A percentile compares a stretch with the other conserved stretches of the same genome.
Evolutionary conservation across 2,888 invertebrate genomes (phyloP).

Genomic region (Meiosimyza platycephala): DNA sequence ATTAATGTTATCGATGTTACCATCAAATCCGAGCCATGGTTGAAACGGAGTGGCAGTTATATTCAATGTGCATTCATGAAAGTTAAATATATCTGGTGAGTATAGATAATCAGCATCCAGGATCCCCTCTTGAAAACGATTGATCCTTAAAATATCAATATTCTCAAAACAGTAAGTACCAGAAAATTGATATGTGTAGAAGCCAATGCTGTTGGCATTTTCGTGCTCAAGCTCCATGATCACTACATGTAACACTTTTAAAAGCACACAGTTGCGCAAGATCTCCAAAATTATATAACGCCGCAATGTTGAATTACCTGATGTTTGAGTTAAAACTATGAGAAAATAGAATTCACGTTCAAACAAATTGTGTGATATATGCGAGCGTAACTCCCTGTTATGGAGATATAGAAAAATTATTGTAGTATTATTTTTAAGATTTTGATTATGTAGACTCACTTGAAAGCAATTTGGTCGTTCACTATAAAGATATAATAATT

Average conservation of each 20-base stretch:
- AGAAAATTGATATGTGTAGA: constrained; percentile 44
- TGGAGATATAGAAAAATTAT: background rate
- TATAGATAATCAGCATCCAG: constrained; percentile 47
- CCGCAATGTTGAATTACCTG: background rate
- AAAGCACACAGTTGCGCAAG: constrained; percentile 45
- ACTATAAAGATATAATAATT: constrained; percentile 55
- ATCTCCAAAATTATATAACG: constrained; percentile 42
- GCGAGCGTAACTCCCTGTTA: constrained; percentile 45
- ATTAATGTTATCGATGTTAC: constrained; percentile 44
- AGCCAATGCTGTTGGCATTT: constrained; percentile 28
- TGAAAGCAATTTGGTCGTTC: constrained; percentile 49
- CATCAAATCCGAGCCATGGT: constrained; percentile 52
- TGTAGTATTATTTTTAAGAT: background rate
- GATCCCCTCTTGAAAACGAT: constrained; percentile 45
- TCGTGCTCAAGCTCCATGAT: constrained; percentile 46
- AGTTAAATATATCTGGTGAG: constrained; percentile 43
- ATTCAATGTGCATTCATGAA: constrained; percentile 51
- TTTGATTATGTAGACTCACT: constrained; percentile 47
- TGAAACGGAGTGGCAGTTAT: constrained; percentile 49
- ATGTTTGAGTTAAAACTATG: constrained; percentile 48
- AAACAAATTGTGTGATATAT: constrained; percentile 40
- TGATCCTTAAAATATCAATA: constrained; percentile 44
- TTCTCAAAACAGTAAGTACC: constrained; percentile 36
- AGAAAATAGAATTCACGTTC: constrained; percentile 55
- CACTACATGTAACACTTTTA: constrained; percentile 53